phyloP scores from a whole-genome alignment of 2,888 invertebrate genomes.

The Sipunculus nudus region DNA sequence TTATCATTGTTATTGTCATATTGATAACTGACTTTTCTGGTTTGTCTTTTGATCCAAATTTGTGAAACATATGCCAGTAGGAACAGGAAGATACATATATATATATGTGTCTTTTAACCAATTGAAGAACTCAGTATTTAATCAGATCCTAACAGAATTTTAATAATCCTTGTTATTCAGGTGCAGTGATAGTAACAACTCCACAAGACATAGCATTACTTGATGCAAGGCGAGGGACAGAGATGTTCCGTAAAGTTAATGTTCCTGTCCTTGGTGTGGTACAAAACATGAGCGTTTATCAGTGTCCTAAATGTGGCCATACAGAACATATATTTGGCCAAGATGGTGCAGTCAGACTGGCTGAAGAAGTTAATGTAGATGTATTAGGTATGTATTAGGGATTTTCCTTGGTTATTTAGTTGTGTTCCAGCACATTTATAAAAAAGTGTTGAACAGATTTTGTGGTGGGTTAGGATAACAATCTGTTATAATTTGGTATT shows the following conservation, averaged over 20 bases:
- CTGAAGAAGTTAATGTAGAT: slow-evolving; percentile 68
- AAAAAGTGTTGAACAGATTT: too few species aligned
- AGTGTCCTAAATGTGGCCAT: slow-evolving; percentile 81
- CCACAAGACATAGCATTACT: slow-evolving; percentile 89
- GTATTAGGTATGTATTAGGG: slow-evolving; percentile 69
- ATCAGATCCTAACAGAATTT: not conserved
- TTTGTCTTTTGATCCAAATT: too few species aligned
- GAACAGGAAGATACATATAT: too few species aligned
- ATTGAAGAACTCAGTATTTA: too few species aligned
- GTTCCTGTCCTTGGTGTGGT: slow-evolving; percentile 80
- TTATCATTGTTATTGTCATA: too few species aligned
- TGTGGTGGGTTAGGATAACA: too few species aligned
- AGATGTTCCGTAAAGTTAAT: slow-evolving; percentile 84
- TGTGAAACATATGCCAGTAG: too few species aligned
- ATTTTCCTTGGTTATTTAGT: too few species aligned
- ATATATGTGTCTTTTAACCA: too few species aligned
- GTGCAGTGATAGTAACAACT: slow-evolving; percentile 89
- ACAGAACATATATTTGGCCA: slow-evolving; percentile 79
- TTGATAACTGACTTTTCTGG: too few species aligned
- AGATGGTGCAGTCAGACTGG: slow-evolving; percentile 70
- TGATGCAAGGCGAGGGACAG: slow-evolving; percentile 84
- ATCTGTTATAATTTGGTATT: too few species aligned
- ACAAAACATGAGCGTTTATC: slow-evolving; percentile 87
- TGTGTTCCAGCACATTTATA: too few species aligned
- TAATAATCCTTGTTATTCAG: slow-evolving; percentile 70